These are phyloP conservation scores for Capitulum mitella DNA, from an alignment of 2,888 invertebrate genomes.

Conservation along the genomic window DNA sequence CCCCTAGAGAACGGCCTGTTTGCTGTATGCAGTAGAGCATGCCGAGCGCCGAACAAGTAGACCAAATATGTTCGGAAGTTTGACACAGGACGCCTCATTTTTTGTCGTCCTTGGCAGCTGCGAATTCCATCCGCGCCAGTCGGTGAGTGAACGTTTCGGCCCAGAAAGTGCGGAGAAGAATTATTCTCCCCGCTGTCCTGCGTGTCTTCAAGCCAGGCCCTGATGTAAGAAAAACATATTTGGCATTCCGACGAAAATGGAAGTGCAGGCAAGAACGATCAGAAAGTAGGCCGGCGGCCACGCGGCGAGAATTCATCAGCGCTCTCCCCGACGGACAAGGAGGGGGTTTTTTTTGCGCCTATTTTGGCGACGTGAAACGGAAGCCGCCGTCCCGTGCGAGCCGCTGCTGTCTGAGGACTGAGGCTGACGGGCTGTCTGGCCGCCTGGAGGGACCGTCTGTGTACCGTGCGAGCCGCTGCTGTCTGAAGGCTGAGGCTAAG, in stretches of 20 bases:
- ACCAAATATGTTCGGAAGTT: too few relatives aligned
- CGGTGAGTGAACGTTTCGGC: background rate
- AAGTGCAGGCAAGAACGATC: background rate
- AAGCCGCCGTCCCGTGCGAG: too few relatives aligned
- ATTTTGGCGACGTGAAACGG: too few relatives aligned
- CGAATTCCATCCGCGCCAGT: background rate
- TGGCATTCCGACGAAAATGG: conserved; percentile 16
- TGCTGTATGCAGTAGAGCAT: too few relatives aligned
- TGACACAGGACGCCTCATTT: too few relatives aligned
- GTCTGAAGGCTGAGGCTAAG: too few relatives aligned
- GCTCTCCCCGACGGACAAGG: background rate
- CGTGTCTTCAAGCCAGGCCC: background rate
- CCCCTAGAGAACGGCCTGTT: too few relatives aligned
- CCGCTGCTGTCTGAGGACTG: too few relatives aligned
- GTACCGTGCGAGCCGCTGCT: too few relatives aligned
- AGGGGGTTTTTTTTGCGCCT: background rate
- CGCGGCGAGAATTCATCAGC: background rate
- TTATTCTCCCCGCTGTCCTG: background rate
- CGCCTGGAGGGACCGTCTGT: too few relatives aligned
- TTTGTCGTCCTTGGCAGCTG: background rate
- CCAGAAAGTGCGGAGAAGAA: background rate
- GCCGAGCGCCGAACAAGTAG: too few relatives aligned
- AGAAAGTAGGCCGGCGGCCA: background rate
- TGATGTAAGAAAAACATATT: conserved; percentile 21
- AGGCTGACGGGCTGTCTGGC: too few relatives aligned